A percentile compares a stretch with the other conserved stretches of the same genome.
These are phyloP conservation scores for Lathamus discolor DNA, from an alignment of 2,113 vertebrate species.

Conservation along the genomic window DNA sequence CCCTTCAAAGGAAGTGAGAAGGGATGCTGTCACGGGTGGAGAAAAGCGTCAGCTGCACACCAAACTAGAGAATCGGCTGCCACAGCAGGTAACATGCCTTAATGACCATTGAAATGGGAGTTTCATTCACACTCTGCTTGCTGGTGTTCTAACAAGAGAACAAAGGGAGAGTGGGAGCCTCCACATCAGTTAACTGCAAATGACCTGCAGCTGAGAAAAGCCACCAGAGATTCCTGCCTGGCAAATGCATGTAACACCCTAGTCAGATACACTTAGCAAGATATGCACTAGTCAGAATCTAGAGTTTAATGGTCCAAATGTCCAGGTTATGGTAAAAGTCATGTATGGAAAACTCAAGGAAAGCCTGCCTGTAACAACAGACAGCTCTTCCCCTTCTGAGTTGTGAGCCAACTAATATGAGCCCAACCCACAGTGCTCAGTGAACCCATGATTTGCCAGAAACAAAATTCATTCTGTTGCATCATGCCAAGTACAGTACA, in stretches of 20 bases:
- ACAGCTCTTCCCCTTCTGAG: not conserved
- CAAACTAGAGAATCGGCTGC: not conserved
- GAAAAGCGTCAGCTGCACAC: not conserved
- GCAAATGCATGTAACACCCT: accelerated
- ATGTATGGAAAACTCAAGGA: not conserved
- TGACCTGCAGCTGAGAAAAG: not conserved
- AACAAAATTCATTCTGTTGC: not conserved
- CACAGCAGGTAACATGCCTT: not conserved
- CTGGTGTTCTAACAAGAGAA: not conserved
- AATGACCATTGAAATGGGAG: not conserved
- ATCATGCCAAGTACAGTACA: not conserved
- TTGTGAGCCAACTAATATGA: not conserved
- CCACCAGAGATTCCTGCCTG: not conserved
- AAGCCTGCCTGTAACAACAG: not conserved
- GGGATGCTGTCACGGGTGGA: not conserved
- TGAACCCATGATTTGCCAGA: not conserved
- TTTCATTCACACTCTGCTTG: not conserved
- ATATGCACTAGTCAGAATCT: not conserved
- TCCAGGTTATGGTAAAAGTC: not conserved
- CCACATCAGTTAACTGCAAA: not conserved
- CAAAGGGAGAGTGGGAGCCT: not conserved
- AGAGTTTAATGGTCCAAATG: not conserved
- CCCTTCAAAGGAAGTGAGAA: not conserved
- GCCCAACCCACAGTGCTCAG: not conserved
- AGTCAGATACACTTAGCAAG: not conserved